These are phyloP conservation scores for Dipodomys merriami DNA, from an alignment of 2,113 vertebrate species.

Conservation along the genomic window DNA sequence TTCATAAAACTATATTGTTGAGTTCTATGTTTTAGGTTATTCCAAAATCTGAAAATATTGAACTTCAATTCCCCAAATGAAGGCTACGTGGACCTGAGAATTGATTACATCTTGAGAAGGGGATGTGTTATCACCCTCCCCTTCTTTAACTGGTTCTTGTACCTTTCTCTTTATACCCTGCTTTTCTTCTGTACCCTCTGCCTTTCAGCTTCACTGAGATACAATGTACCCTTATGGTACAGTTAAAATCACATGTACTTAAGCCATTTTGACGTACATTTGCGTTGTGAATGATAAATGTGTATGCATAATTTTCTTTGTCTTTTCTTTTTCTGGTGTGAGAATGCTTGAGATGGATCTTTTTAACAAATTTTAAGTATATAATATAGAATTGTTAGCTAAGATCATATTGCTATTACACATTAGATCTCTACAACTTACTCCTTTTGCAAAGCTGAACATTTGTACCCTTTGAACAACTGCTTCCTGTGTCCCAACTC, in stretches of 20 bases:
- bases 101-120: neutral
- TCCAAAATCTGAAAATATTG: neutral
- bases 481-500: neutral
- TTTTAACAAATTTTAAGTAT: neutral
- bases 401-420: neutral
- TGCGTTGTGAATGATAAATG: neutral
- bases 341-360: neutral
- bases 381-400: neutral
- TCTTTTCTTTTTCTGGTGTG: neutral
- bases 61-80: neutral
- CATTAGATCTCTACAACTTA: neutral
- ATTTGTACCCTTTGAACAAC: neutral
- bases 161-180: neutral
- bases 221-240: too few relatives aligned
- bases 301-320: neutral
- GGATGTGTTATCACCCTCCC: too few relatives aligned
- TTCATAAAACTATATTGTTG: neutral
- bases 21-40: neutral
- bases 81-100: too few relatives aligned
- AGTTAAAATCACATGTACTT: neutral
- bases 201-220: neutral
- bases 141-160: neutral
- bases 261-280: neutral
- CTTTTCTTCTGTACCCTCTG: neutral
- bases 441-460: neutral